Percentiles rank a stretch among this genome's conserved stretches.
These are phyloP conservation scores for Lophotriccus pileatus DNA, from an alignment of 2,797 vertebrate genomes.

Conservation along the genomic window DNA sequence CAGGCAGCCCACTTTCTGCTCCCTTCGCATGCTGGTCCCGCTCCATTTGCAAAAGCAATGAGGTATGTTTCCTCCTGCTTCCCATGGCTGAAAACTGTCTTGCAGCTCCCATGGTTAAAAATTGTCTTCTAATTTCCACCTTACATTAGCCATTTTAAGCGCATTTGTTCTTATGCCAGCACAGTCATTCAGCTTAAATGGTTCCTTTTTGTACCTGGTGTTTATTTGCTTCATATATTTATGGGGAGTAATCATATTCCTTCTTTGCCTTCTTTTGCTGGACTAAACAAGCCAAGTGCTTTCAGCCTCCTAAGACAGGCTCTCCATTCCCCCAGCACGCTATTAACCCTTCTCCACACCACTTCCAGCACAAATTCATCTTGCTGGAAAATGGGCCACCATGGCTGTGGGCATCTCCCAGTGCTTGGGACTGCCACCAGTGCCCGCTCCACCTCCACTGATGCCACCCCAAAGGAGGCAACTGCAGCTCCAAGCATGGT, in stretches of 20 bases:
- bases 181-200: conserved; percentile 42
- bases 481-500: fast-evolving
- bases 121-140: conserved; percentile 31
- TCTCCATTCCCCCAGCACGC: not conserved
- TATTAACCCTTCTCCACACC: not conserved
- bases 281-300: conserved; percentile 17
- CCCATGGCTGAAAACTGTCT: not conserved
- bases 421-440: not conserved
- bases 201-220: conserved; percentile 42
- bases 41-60: not conserved
- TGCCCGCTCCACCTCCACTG: fast-evolving
- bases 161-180: conserved; percentile 37
- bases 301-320: not conserved
- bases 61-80: not conserved
- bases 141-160: conserved; percentile 22
- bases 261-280: not conserved
- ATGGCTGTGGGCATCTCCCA: not conserved
- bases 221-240: conserved; percentile 47
- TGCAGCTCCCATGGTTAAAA: not conserved
- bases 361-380: not conserved
- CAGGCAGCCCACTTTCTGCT: not conserved
- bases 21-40: not conserved
- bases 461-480: fast-evolving
- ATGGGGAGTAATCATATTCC: conserved; percentile 7
- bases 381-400: not conserved